Percentiles rank a stretch among this genome's conserved stretches.
These are phyloP conservation scores for Cephus pulcher DNA, from an alignment of 2,888 invertebrate species.

Conservation along the genomic window DNA sequence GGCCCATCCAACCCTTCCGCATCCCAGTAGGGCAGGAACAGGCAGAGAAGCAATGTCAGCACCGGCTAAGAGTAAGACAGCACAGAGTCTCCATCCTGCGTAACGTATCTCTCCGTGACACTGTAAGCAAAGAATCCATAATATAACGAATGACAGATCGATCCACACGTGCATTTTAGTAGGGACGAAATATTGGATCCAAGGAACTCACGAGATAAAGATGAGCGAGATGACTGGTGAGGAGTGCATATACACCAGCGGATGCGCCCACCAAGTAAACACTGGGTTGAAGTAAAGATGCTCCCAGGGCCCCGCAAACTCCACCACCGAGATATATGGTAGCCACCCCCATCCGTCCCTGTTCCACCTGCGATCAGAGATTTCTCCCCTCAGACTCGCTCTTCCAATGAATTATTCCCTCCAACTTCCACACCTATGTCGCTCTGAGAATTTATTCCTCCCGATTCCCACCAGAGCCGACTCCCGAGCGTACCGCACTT, in stretches of 20 bases:
- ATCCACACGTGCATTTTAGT: background rate
- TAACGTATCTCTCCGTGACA: slow-evolving; percentile 64
- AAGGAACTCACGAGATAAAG: slow-evolving; percentile 74
- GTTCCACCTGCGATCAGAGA: slow-evolving; percentile 71
- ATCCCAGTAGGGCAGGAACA: slow-evolving; percentile 57
- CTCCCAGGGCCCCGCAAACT: slow-evolving; percentile 80
- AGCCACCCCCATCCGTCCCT: slow-evolving; percentile 79
- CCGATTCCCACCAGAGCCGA: background rate
- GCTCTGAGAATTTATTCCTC: background rate
- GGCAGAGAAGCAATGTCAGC: slow-evolving; percentile 73
- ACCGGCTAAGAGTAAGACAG: slow-evolving; percentile 73
- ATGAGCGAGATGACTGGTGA: slow-evolving; percentile 89
- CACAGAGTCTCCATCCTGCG: slow-evolving; percentile 63
- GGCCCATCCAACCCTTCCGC: slow-evolving; percentile 73
- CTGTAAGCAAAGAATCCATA: slow-evolving; percentile 33
- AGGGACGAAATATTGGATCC: background rate
- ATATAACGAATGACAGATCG: background rate
- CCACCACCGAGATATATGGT: slow-evolving; percentile 82
- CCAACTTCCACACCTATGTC: slow-evolving; percentile 6
- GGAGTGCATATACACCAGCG: slow-evolving; percentile 89
- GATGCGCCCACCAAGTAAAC: slow-evolving; percentile 89
- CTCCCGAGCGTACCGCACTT: background rate
- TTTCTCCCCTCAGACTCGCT: slow-evolving; percentile 5
- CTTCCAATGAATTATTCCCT: slow-evolving; percentile 3
- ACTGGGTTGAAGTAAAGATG: slow-evolving; percentile 79